Evolutionary conservation across 2,888 invertebrate species (phyloP), one percentile per base, ranked within the genome.

Genomic region (Melieria picta): DNA sequence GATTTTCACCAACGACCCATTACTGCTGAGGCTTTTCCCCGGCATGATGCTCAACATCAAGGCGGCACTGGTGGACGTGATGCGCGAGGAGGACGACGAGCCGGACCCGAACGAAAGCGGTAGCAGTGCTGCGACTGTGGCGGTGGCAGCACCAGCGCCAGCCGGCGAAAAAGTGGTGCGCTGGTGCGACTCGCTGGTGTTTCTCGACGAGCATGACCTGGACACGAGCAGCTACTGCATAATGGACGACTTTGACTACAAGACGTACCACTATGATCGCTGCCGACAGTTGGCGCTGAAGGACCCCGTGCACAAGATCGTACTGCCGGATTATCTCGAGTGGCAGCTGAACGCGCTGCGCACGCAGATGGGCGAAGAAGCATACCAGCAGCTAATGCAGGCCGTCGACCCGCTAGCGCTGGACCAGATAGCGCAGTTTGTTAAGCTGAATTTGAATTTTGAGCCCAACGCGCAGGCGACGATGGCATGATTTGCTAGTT

Each of bases 291-390:
- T 91, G 81, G 88, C 91, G 66, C 88, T 91, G 63, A 88, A 89
- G 68, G 96, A 97, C 88, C 94, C 95, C 48, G 93, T 97, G 30
- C 93, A 94, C 83, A 91, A 90, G 68, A 91, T 94, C 58, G 92
- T 93, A 72, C 88, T 97, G 65, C 90, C 91, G 76, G 91, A 91
- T 78, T 92, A 91, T 80, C 88, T 93, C 58, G 91, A 92, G 80
- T 90, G 90, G 79, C 93, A 94, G 89, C 91, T 93, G 84, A 85
- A 81, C 65, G 90, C 91, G 16, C 87, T 96, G 73, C 92, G 92
- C 81, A 89, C 89, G 73, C 91, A 93, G 84, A 88, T 95, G n/a
- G 96, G 96, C 1, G 89, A 90, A n/a, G 89, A 90, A 62, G 90
- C 91, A 9, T 97, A 94, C 84, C 91, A 93, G 72, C 91, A 92